These are phyloP conservation scores for Hypselothyrea guttata DNA, from an alignment of 2,888 invertebrate genomes.

Conservation along the genomic window DNA sequence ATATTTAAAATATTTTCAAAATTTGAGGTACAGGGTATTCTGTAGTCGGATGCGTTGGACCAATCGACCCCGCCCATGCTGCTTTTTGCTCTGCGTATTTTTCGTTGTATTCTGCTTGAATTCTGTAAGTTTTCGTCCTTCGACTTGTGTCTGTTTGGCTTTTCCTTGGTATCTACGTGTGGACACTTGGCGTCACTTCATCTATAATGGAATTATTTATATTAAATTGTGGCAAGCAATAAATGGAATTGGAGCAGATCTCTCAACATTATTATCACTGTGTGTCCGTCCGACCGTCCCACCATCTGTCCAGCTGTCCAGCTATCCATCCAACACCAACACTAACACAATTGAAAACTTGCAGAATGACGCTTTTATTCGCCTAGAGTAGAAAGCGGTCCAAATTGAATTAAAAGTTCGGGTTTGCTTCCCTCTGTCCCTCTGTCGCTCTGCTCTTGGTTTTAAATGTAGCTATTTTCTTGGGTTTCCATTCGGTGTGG, in stretches of 20 bases:
- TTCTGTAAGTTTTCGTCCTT: slow-evolving; percentile 48
- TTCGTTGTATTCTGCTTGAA: slow-evolving; percentile 45
- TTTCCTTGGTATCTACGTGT: slow-evolving; percentile 26
- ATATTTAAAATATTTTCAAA: no score
- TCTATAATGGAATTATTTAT: slow-evolving; percentile 72
- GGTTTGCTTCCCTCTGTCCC: slow-evolving; percentile 19
- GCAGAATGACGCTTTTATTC: slow-evolving; percentile 56
- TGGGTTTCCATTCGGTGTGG: not conserved
- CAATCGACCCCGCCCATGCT: no score
- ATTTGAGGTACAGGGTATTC: no score
- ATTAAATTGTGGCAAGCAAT: slow-evolving; percentile 73
- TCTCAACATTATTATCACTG: slow-evolving; percentile 37
- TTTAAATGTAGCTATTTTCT: slow-evolving; percentile 36
- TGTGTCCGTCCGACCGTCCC: slow-evolving; percentile 6
- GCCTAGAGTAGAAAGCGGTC: slow-evolving; percentile 32
- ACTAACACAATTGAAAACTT: slow-evolving; percentile 67
- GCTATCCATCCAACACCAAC: not conserved
- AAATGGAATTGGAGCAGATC: slow-evolving; percentile 56
- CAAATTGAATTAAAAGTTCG: slow-evolving; percentile 71
- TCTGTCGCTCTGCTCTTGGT: not conserved
- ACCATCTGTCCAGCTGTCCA: not conserved
- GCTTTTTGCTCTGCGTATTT: not conserved
- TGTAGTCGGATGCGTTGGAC: no score
- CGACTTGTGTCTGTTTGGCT: slow-evolving; percentile 1
- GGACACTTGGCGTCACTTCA: slow-evolving; percentile 44